Evolutionary conservation across 2,113 vertebrate genomes (phyloP).

Genomic region (Amphilophus citrinellus): DNA sequence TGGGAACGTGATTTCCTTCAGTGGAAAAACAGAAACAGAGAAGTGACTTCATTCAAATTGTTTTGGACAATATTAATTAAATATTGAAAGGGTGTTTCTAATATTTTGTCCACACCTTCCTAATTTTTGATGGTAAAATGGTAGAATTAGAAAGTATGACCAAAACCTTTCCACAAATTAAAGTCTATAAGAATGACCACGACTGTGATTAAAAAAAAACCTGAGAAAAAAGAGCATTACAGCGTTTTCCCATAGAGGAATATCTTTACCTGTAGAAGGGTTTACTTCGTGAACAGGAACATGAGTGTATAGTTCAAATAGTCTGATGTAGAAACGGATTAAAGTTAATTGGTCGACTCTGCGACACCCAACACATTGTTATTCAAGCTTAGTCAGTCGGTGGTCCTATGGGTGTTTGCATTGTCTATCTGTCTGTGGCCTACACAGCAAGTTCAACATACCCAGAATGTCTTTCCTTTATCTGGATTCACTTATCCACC

Average conservation of each 20-base stretch:
- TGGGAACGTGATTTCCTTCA: background rate
- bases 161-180: background rate
- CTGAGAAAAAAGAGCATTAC: background rate
- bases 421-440: background rate
- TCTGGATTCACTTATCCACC: no score
- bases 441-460: background rate
- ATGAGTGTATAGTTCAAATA: background rate
- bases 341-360: background rate
- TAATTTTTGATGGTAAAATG: background rate
- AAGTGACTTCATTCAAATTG: background rate
- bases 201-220: background rate
- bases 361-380: background rate
- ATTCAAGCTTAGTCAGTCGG: background rate
- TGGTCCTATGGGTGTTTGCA: background rate
- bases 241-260: background rate
- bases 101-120: background rate
- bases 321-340: background rate
- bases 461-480: background rate
- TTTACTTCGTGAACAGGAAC: background rate
- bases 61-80: background rate
- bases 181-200: background rate
- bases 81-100: background rate
- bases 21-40: background rate
- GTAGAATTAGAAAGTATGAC: no score
- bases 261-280: background rate